Evolutionary conservation across 2,797 vertebrate species (phyloP), one percentile per base, ranked within the genome.

Genomic region (Alfaro cultratus): DNA sequence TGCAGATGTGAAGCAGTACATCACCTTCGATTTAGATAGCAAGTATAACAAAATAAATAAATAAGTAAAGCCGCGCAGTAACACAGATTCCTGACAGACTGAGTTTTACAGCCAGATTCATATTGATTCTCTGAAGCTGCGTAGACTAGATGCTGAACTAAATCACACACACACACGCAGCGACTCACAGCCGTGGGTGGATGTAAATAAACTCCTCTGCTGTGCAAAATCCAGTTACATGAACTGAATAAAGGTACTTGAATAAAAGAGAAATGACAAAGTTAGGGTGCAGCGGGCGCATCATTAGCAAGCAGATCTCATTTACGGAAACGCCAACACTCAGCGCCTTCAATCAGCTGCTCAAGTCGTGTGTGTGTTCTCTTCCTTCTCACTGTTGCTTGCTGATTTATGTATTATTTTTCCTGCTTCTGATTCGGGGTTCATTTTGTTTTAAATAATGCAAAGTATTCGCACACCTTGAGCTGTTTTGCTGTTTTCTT

Each of bases 41-140:
- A 36, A n/a, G 64, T 67, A 67, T 77, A 74, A 73, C 80, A 13
- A 53, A 74, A 39, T 53, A 74, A 36, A 74, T 53, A 75, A 57
- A 45, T 43, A 43, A 87, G 75, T 73, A 72, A 81, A 43, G 75
- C 39, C 23, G 67, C 3, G 12, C 31, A 81, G 62, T 3, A 41
- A 57, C 64, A 73, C 57, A 43, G 71, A 47, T 67, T 77, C 43
- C 36, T 60, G 31, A 57, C 41, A 43, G 68, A 77, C 74, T 51
- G 49, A 83, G 51, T 64, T 78, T 70, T 77, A 68, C 68, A 60
- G 55, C 26, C 8, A 81, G 74, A 77, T 79, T 79, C 45, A 47
- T 77, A 86, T 81, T 73, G 76, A 88, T 85, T 86, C 53, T 74
- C 29, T 36, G 47, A 15, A 62, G 80, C 53, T 39, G 67, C 45